A percentile compares a stretch with the other conserved stretches of the same genome.
phyloP scores from a whole-genome alignment of 2,797 vertebrate species.

The Perodicticus potto region DNA sequence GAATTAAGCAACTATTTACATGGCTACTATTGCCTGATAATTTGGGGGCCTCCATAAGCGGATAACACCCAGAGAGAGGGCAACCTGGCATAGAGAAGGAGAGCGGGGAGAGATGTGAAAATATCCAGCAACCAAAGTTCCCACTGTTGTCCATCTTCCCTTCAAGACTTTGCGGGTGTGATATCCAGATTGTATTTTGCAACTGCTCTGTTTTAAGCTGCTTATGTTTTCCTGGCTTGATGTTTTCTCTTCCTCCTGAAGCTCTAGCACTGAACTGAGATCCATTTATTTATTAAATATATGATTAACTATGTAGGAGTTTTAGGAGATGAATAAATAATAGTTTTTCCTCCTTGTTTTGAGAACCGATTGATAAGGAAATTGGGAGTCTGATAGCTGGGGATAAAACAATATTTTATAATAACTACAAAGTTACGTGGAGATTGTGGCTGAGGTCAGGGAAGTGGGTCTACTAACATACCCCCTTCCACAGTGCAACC shows the following conservation, averaged over 20 bases:
- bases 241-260: not conserved
- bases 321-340: slow-evolving; percentile 52
- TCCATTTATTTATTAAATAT: slow-evolving; percentile 42
- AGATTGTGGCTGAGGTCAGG: not conserved
- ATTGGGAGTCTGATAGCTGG: not conserved
- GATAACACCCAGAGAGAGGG: not conserved
- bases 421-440: slow-evolving; percentile 15
- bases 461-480: not conserved
- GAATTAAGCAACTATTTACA: slow-evolving; percentile 37
- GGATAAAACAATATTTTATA: not conserved
- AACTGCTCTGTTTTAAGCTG: not conserved
- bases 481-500: not conserved
- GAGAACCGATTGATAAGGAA: not conserved
- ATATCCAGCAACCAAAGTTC: not conserved
- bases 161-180: not conserved
- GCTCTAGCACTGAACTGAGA: not conserved
- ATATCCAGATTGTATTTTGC: not conserved
- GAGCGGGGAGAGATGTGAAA: not conserved
- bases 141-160: not conserved
- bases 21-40: not conserved
- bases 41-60: not conserved
- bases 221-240: not conserved
- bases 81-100: not conserved
- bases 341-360: not conserved
- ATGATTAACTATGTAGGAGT: not conserved